Evolutionary conservation across 2,797 vertebrate genomes (phyloP).

Genomic region (Cuculus canorus): DNA sequence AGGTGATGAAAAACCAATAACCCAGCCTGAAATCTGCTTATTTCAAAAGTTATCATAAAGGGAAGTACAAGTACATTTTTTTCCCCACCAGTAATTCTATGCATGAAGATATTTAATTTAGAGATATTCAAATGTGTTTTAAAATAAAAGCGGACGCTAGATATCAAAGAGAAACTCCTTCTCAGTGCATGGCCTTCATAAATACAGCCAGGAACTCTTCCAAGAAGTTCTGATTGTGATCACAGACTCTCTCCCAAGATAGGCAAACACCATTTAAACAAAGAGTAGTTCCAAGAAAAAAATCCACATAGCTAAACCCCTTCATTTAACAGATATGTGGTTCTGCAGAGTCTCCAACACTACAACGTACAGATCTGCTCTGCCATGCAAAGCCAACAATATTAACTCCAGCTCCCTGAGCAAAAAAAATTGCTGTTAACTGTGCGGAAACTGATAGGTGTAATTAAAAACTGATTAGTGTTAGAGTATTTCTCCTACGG

Average conservation of each 20-base stretch:
- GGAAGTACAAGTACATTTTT: not conserved
- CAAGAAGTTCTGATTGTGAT: not conserved
- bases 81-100: not conserved
- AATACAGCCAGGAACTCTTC: not conserved
- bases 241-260: not conserved
- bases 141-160: not conserved
- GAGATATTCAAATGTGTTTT: not conserved
- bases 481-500: constrained; percentile 31
- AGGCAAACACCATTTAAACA: not conserved
- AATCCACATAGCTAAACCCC: not conserved
- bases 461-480: constrained; percentile 43
- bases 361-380: not conserved
- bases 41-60: not conserved
- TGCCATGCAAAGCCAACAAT: not conserved
- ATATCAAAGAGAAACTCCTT: not conserved
- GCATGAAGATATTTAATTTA: not conserved
- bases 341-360: not conserved
- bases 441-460: not conserved
- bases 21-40: not conserved
- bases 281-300: not conserved
- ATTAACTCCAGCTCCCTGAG: not conserved
- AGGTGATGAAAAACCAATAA: not conserved
- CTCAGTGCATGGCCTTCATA: not conserved
- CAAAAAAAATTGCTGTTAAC: not conserved
- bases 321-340: not conserved